A percentile compares a stretch with the other conserved stretches of the same genome.
phyloP scores from a whole-genome alignment of 37 sponge, comb jelly and placozoan genomes.

The Trichoplax adhaerens region DNA sequence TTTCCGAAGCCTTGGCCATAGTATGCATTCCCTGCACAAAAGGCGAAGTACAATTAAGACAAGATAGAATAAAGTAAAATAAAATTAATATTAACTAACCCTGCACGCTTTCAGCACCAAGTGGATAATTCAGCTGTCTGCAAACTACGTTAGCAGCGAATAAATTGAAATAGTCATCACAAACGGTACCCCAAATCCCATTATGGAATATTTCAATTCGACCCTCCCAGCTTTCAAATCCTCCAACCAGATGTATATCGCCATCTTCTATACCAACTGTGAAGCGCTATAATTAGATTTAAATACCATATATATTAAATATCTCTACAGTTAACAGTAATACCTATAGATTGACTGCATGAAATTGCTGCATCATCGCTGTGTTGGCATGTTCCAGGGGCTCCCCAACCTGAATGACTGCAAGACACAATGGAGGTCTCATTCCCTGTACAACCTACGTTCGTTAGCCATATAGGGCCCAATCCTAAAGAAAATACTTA shows the following conservation, averaged over 20 bases:
- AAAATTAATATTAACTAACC: too few species aligned
- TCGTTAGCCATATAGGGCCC: conserved; percentile 10
- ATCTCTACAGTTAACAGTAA: conserved; percentile 10
- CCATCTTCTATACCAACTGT: too few species aligned
- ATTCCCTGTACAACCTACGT: conserved; percentile 6
- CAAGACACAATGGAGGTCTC: conserved; percentile 15
- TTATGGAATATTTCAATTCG: conserved; percentile 14
- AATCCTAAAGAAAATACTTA: too few species aligned
- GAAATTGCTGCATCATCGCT: not conserved
- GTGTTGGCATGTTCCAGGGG: not conserved
- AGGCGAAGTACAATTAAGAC: not conserved
- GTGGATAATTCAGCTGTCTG: conserved; percentile 1
- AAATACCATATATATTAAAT: not conserved
- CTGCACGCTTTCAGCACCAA: too few species aligned
- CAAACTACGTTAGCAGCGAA: conserved; percentile 12
- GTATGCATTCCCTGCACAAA: not conserved
- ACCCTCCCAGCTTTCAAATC: conserved; percentile 7
- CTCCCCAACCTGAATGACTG: conserved; percentile 13
- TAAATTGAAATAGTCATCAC: conserved; percentile 10
- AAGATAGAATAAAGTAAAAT: too few species aligned
- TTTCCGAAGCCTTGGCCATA: conserved; percentile 11
- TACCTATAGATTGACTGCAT: conserved; percentile 6
- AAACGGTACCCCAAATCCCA: conserved; percentile 13
- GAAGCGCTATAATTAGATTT: not conserved
- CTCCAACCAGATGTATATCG: conserved; percentile 10